These are phyloP conservation scores for Corythoichthys intestinalis DNA, from an alignment of 2,113 vertebrate species.

Conservation along the genomic window DNA sequence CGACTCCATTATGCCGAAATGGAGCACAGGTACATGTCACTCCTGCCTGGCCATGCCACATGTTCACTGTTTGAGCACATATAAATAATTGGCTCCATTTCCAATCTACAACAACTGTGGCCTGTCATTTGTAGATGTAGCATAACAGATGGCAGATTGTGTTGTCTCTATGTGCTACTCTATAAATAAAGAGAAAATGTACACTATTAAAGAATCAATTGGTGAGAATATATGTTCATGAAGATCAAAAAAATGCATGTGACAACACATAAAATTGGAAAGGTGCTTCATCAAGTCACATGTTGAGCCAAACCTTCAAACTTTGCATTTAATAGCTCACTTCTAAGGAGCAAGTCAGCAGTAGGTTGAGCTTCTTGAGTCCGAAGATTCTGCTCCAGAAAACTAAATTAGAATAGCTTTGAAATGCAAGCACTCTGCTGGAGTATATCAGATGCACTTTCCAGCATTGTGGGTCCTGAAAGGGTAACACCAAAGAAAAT, in stretches of 20 bases:
- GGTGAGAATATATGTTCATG: background rate
- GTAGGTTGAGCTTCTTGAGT: background rate
- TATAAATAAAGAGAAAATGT: conserved; percentile 6
- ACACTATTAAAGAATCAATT: conserved; percentile 6
- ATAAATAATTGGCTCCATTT: conserved; percentile 26
- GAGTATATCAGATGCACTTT: background rate
- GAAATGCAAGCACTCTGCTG: background rate
- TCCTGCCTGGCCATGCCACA: conserved; percentile 20
- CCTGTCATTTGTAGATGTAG: conserved; percentile 20
- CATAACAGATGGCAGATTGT: conserved; percentile 36
- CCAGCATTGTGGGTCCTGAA: background rate
- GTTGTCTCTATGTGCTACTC: conserved; percentile 4
- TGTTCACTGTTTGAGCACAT: conserved; percentile 25
- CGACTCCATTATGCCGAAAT: conserved; percentile 40
- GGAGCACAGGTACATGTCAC: conserved; percentile 33
- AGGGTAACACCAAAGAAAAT: background rate
- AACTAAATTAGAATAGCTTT: background rate
- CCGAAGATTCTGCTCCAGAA: background rate
- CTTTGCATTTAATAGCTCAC: background rate
- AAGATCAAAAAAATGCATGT: background rate
- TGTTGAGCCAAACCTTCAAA: background rate
- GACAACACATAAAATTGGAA: background rate
- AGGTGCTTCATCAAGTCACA: background rate
- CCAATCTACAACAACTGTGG: conserved; percentile 24
- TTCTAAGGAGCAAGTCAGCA: background rate